A percentile compares a stretch with the other conserved stretches of the same genome.
These are phyloP conservation scores for Eueides isabella DNA, from an alignment of 1,140 invertebrate genomes.

Conservation along the genomic window DNA sequence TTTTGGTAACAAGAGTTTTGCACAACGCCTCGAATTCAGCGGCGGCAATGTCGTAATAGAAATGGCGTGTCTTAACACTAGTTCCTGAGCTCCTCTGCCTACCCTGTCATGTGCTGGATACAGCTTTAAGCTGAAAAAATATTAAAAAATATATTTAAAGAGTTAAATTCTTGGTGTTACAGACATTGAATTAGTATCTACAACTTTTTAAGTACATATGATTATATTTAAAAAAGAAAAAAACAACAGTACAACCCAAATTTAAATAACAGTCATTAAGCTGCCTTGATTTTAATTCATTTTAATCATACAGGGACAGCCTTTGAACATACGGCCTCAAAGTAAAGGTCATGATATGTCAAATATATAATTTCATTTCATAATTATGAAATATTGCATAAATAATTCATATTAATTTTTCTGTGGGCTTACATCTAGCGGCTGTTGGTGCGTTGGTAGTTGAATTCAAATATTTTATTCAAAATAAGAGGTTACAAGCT, in stretches of 20 bases:
- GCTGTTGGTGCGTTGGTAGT: background rate
- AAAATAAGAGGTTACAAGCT: too few relatives aligned
- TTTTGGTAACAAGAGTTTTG: too few relatives aligned
- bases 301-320: constrained; percentile 21
- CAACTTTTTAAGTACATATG: background rate
- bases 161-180: too few relatives aligned
- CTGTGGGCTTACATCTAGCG: background rate
- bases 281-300: constrained; percentile 20
- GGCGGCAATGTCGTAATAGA: too few relatives aligned
- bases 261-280: constrained; percentile 11
- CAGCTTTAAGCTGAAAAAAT: too few relatives aligned
- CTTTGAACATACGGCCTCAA: constrained; percentile 23
- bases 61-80: too few relatives aligned
- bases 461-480: too few relatives aligned
- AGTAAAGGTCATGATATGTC: constrained; percentile 15
- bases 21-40: too few relatives aligned
- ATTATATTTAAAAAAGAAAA: background rate
- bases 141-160: too few relatives aligned
- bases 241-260: background rate
- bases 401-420: constrained; percentile 13
- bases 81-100: too few relatives aligned
- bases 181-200: too few relatives aligned
- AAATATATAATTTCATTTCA: constrained; percentile 31
- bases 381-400: constrained; percentile 25
- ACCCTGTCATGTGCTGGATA: too few relatives aligned